Evolutionary conservation across 1,140 invertebrate species (phyloP).

Genomic region (Pararge aegeria): DNA sequence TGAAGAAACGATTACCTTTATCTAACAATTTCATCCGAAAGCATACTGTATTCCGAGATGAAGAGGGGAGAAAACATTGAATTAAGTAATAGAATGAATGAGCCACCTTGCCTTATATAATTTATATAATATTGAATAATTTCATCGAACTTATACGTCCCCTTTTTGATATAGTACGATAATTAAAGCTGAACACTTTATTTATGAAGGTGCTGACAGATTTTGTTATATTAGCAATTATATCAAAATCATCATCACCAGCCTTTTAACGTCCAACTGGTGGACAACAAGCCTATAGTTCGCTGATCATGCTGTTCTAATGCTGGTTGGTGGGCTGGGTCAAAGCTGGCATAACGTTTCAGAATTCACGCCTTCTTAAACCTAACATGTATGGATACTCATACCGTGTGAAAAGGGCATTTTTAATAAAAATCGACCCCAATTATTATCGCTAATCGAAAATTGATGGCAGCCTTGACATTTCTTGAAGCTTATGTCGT

Average conservation of each 20-base stretch:
- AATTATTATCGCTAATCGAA: constrained; percentile 1
- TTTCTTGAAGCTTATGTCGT: no score
- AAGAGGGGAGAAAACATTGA: constrained; percentile 14
- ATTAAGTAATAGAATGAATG: constrained; percentile 11
- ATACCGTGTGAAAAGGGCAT: constrained; percentile 17
- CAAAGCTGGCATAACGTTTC: no score
- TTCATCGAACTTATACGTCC: not conserved
- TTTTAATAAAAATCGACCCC: constrained; percentile 33
- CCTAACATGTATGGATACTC: no score
- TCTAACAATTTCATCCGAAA: constrained; percentile 21
- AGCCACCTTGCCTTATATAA: constrained; percentile 5
- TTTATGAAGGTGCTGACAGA: not conserved
- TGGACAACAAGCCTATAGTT: no score
- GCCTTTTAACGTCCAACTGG: no score
- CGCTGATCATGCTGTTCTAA: no score
- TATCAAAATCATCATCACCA: no score
- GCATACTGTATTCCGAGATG: not conserved
- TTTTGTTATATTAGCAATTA: not conserved
- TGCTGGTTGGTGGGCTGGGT: no score
- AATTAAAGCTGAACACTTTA: constrained; percentile 12
- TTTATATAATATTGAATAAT: not conserved
- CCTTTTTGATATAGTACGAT: constrained; percentile 1
- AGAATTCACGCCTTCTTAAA: no score
- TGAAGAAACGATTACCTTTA: constrained; percentile 25
- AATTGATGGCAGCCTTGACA: not conserved